Evolutionary conservation across 2,797 vertebrate species (phyloP), one percentile per base, ranked within the genome.

Genomic region (Gadopsis marmoratus): DNA sequence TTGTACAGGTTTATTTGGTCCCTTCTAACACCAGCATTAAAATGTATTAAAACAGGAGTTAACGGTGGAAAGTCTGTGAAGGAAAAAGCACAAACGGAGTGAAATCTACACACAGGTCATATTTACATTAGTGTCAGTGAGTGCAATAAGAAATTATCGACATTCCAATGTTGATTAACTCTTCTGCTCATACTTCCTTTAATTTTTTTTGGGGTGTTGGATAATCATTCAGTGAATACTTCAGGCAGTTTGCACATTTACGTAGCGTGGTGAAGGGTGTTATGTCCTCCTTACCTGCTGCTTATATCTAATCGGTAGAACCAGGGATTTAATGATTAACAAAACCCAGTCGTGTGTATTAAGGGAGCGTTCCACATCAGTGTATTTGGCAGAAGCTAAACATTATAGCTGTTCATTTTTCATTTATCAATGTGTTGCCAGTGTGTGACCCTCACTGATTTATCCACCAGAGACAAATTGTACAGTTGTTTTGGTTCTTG

Each of bases 281-380:
- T 50, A 10, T 13, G 0, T 50, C 14, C 13, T 41, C 7, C 2
- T 59, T 73, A 51, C 80, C 53, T 76, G 53, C 53, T 75, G 54
- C 39, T 76, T 29, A 17, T 77, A 79, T 83, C 54, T 75, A 64
- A 74, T 50, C 54, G 50, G 45, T 23, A 65, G 39, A 51, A 53
- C 55, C 58, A 13, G 11, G 1, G 0, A 54, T 14, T 81, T 83
- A 88, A 84, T 88, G 47, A 82, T 88, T 86, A 77, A 83, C 76
- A 4, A 10, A 70, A 50, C 1, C 23, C 56, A 43, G 26, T 19
- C 2, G 0, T 69, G 66, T 71, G 60, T 58, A 2, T 26, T 35
- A 63, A 48, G 43, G 7, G 29, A 59, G 64, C 13, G 80, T 76
- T 74, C 45, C 45, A 67, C 68, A 43, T 35, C 43, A 56, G 23